phyloP scores from a whole-genome alignment of 2,113 vertebrate species.

The Taurulus bubalis region DNA sequence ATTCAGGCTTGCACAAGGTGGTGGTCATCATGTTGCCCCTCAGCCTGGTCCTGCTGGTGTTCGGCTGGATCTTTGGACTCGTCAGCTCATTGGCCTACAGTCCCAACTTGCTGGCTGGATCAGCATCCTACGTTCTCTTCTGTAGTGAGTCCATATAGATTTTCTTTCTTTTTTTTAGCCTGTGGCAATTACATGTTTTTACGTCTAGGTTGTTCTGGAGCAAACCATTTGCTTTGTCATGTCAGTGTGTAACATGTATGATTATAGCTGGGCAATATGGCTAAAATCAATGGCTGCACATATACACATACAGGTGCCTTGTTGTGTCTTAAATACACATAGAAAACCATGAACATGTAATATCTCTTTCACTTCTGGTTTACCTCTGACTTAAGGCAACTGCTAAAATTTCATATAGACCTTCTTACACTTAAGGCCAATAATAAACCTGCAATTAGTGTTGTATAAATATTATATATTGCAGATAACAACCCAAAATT shows the following conservation, averaged over 20 bases:
- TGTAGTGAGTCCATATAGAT: constrained; percentile 81
- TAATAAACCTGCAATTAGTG: constrained; percentile 5
- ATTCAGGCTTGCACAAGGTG: constrained; percentile 81
- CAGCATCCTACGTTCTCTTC: constrained; percentile 81
- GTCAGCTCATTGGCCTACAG: constrained; percentile 83
- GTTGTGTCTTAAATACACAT: background rate
- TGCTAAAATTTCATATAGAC: background rate
- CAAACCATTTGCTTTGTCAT: background rate
- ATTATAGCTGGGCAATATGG: background rate
- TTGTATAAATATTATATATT: constrained; percentile 15
- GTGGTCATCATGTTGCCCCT: constrained; percentile 84
- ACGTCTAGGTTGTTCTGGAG: background rate
- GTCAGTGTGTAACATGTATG: background rate
- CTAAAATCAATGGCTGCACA: background rate
- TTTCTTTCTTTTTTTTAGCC: background rate
- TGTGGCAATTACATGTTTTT: background rate
- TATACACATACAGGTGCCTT: background rate
- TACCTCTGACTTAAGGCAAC: background rate
- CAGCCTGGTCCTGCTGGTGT: constrained; percentile 83
- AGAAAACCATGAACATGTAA: background rate
- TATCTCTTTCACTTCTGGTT: background rate
- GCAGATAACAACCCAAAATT: background rate
- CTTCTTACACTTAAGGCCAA: background rate
- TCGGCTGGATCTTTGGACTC: constrained; percentile 85
- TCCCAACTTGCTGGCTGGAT: constrained; percentile 73